A percentile compares a stretch with the other conserved stretches of the same genome.
Conservation (phyloP, 2,888 invertebrate genomes). For the Phalera bucephala region DNA sequence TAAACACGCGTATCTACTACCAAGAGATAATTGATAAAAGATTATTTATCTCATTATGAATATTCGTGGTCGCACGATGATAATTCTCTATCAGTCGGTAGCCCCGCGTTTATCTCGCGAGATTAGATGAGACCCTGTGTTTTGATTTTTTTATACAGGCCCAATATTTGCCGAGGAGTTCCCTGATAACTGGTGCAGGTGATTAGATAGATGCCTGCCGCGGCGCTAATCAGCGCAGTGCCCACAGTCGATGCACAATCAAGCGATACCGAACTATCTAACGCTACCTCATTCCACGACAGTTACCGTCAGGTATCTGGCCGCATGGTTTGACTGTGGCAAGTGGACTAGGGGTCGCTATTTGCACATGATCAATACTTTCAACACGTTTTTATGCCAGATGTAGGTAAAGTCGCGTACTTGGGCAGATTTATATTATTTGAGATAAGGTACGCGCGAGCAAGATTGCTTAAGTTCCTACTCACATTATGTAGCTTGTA, state of each 20-base stretch:
- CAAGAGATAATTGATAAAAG: constrained; percentile 82
- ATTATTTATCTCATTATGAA: constrained; percentile 83
- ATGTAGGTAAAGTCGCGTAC: too few species aligned
- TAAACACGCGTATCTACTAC: constrained; percentile 78
- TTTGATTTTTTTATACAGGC: constrained; percentile 77
- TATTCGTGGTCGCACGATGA: constrained; percentile 76
- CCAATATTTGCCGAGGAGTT: constrained; percentile 82
- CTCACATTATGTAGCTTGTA: constrained; percentile 92
- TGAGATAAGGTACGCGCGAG: too few species aligned
- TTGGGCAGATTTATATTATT: too few species aligned
- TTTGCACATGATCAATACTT: too few species aligned
- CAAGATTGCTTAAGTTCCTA: neutral
- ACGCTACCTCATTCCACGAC: neutral
- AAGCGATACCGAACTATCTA: constrained; percentile 22
- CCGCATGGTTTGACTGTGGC: too few species aligned
- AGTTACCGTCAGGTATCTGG: too few species aligned
- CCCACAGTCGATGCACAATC: constrained; percentile 50
- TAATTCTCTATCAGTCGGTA: constrained; percentile 82
- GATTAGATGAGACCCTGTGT: constrained; percentile 82
- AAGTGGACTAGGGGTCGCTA: too few species aligned
- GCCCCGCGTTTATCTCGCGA: constrained; percentile 80
- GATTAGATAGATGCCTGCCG: constrained; percentile 67
- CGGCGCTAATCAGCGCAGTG: constrained; percentile 32
- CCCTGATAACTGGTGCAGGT: constrained; percentile 74
- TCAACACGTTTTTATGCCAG: too few species aligned